Evolutionary conservation across 2,888 invertebrate genomes (phyloP), one percentile per base, ranked within the genome.

Genomic region (Coecobrya sp.): DNA sequence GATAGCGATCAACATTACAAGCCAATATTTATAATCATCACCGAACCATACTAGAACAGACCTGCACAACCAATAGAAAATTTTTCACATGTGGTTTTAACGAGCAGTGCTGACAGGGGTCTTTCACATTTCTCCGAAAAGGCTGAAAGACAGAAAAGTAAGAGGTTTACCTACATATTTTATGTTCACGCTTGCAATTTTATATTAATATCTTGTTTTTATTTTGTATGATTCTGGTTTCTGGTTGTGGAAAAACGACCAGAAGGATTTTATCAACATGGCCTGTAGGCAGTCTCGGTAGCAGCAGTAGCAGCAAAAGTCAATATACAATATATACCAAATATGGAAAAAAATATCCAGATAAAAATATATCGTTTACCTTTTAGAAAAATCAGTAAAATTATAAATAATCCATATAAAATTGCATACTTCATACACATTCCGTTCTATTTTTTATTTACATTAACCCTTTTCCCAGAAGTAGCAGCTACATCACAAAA

Each of bases 381-480:
- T 36, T 36, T 36, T 7, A 36, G 36, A 36, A 4, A 65, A 1
- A 49, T 49, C 11, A 49, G 7, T 55, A 55, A 55, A 55, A 55
- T 25, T 65, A 65, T 25, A 65, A 65, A 27, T 65, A 70, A 70
- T 70, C 70, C 70, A 36, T 70, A 70, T n/a, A 5, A 36, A 70
- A 36, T 16, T 70, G n/a, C 16, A 30, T 70, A n/a, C n/a, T n/a
- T n/a, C 19, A 55, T 55, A n/a, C 7, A 55, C 1, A 55, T 55
- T 19, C 13, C 7, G 7, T 55, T 55, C 55, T 1, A 11, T 7
- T 16, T 19, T n/a, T 1, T 16, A n/a, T 7, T 36, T 30, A 30
- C 30, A 68, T 68, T 30, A 27, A 22, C n/a, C 70, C 36, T 10
- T 36, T 70, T 36, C 36, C 30, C 30, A 36, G 36, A 36, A 70